Evolutionary conservation across 1,140 invertebrate species (phyloP).

Genomic region (Ostrea edulis): DNA sequence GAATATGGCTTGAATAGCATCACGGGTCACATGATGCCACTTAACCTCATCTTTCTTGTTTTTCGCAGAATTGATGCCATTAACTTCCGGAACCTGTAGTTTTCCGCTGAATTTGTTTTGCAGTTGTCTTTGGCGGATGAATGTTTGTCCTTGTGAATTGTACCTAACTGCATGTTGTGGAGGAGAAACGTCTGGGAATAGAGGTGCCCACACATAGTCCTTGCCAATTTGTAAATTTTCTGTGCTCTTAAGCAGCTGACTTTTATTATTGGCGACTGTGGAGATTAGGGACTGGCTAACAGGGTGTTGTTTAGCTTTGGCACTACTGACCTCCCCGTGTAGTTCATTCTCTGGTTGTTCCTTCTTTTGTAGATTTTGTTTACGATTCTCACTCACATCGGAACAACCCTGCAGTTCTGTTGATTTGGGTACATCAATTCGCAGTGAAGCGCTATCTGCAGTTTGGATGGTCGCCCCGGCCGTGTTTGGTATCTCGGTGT

Average conservation of each 20-base stretch:
- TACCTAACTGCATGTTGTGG: background rate
- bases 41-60: slow-evolving; percentile 4
- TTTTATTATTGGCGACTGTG: background rate
- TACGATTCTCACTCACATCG: background rate
- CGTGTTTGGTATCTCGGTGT: background rate
- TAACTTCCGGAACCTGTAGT: too few relatives aligned
- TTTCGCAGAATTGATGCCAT: background rate
- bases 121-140: background rate
- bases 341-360: background rate
- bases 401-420: background rate
- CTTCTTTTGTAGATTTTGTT: background rate
- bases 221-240: background rate
- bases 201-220: background rate
- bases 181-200: background rate
- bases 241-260: background rate
- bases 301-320: too few relatives aligned
- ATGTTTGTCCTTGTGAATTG: background rate
- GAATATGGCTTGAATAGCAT: slow-evolving; percentile 45
- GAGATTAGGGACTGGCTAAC: too few relatives aligned
- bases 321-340: too few relatives aligned
- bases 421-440: background rate
- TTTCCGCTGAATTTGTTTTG: background rate
- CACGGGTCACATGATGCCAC: background rate
- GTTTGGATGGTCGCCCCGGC: background rate
- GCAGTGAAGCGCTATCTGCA: background rate